phyloP scores from a whole-genome alignment of 1,140 invertebrate species.

The Antheraea mylitta region DNA sequence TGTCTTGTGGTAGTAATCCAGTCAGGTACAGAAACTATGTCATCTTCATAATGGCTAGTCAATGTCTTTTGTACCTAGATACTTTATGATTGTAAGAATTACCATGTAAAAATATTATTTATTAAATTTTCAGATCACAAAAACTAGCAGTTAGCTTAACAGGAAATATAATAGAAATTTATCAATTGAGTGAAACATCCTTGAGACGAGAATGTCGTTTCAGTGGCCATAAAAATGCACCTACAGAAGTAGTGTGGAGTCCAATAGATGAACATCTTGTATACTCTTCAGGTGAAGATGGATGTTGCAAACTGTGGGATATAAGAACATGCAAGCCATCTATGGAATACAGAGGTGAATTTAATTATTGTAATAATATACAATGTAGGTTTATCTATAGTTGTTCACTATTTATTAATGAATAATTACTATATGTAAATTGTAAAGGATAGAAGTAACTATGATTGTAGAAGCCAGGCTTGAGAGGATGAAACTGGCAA shows the following conservation, averaged over 20 bases:
- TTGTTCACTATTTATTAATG: too few species aligned
- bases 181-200: slow-evolving; percentile 52
- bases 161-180: slow-evolving; percentile 62
- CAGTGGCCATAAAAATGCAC: slow-evolving; percentile 64
- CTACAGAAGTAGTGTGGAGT: slow-evolving; percentile 81
- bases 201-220: slow-evolving; percentile 50
- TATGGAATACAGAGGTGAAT: slow-evolving; percentile 80
- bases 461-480: too few species aligned
- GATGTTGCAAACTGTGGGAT: slow-evolving; percentile 83
- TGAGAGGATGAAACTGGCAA: too few species aligned
- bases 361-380: neutral
- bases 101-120: neutral
- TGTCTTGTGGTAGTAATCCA: too few species aligned
- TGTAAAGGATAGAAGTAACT: too few species aligned
- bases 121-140: slow-evolving; percentile 42
- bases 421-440: too few species aligned
- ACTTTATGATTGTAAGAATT: too few species aligned
- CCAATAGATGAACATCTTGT: slow-evolving; percentile 81
- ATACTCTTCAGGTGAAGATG: slow-evolving; percentile 81
- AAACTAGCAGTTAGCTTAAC: slow-evolving; percentile 53
- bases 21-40: too few species aligned
- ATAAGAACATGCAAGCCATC: slow-evolving; percentile 77
- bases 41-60: too few species aligned
- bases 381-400: too few species aligned
- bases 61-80: too few species aligned